Base-by-base conservation (phyloP, 2,797 vertebrate genomes). In the Nasua narica region DNA sequence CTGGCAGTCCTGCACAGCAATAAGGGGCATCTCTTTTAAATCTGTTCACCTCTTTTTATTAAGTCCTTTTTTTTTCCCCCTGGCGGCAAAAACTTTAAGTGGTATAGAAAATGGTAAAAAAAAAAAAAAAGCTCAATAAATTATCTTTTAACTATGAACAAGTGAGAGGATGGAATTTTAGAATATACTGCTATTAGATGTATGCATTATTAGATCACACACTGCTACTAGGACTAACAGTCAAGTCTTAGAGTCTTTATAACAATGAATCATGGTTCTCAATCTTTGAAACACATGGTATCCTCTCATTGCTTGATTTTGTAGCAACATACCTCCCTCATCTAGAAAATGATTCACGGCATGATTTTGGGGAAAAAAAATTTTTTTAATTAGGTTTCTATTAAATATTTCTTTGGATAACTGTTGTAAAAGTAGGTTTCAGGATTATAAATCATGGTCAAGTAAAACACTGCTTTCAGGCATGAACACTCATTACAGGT, bases 391-490 rank as follows among this genome's bases (percentile, higher is more conserved):
- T 67, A 50, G 18, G 16, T 84, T 72, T 92, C 54, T 87, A 67
- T 87, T 87, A 84, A 65, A 79, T 35, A 79, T 90, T 83, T 90
- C 23, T 87, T 95, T 90, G 48, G 35, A 37, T 87, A 90, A 94
- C 21, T 60, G 4, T 46, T 83, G 48, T 25, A 62, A 86, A 86
- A 76, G 3, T 27, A 85, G 52, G 23, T 58, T 48, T 89, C 23
- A 91, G 46, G 37, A 62, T 91, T 50, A 94, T 3, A 86, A 72
- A 18, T 87, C n/a, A 60, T 16, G 19, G 15, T 72, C 65, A 70
- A 79, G 85, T 56, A 32, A 56, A 95, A 46, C 48, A 90, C 25
- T 18, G 32, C 60, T 89, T 83, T 37, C 12, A 52, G 11, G 32
- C 60, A 18, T 23, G 12, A 72, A 54, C 4, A 23, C 7, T 74